These are phyloP conservation scores for Schizaphis graminum DNA, from an alignment of 2,888 invertebrate species.

Conservation along the genomic window DNA sequence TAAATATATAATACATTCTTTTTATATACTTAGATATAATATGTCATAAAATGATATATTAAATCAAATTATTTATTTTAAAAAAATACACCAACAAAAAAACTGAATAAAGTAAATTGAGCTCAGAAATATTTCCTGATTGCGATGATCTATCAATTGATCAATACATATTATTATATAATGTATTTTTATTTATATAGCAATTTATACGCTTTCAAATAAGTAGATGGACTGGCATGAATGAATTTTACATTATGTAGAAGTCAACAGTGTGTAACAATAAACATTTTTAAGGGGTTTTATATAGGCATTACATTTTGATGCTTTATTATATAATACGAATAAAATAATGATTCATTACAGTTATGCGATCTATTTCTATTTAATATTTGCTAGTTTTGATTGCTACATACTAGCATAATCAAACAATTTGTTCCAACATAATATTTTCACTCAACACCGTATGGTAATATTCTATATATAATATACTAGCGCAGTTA, in stretches of 20 bases:
- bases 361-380: neutral
- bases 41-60: neutral
- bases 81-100: neutral
- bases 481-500: neutral
- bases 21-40: neutral
- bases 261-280: neutral
- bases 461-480: neutral
- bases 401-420: neutral
- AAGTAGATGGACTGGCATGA: neutral
- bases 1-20: neutral
- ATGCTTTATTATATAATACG: neutral
- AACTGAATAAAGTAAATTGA: neutral
- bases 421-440: neutral
- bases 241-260: neutral
- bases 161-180: neutral
- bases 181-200: neutral
- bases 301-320: neutral
- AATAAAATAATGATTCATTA: neutral
- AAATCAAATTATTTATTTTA: neutral
- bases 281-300: neutral
- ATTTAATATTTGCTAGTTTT: neutral
- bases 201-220: slow-evolving; percentile 17
- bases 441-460: neutral
- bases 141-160: neutral
- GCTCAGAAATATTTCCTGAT: neutral